phyloP scores from a whole-genome alignment of 2,888 invertebrate species.

The Eledona agricola region DNA sequence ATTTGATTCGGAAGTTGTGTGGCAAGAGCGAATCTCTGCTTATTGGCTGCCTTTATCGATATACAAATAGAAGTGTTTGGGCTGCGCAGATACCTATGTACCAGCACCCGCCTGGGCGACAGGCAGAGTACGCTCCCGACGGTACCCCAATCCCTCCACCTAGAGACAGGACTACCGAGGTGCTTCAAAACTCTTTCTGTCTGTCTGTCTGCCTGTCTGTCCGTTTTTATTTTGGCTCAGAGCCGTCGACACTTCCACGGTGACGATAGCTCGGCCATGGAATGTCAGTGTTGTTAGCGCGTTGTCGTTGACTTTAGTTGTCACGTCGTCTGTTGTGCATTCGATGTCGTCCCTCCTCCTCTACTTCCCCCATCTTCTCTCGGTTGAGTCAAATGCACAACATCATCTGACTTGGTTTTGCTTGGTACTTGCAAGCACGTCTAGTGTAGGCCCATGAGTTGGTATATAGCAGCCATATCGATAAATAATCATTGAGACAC shows the following conservation, averaged over 20 bases:
- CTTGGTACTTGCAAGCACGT: constrained; percentile 35
- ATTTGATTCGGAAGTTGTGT: constrained; percentile 25
- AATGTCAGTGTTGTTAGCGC: constrained; percentile 52
- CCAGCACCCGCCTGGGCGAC: constrained; percentile 68
- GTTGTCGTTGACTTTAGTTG: constrained; percentile 35
- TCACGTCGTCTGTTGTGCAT: constrained; percentile 28
- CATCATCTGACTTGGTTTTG: constrained; percentile 21
- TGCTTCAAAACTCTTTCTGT: constrained; percentile 65
- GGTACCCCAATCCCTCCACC: constrained; percentile 62
- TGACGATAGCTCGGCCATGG: constrained; percentile 42
- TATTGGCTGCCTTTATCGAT: constrained; percentile 34
- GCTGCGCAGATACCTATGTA: constrained; percentile 70
- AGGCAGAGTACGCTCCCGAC: constrained; percentile 62
- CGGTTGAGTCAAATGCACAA: constrained; percentile 26
- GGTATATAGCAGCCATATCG: constrained; percentile 37
- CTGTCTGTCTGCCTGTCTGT: constrained; percentile 48
- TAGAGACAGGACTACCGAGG: constrained; percentile 64
- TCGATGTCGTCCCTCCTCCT: constrained; percentile 14
- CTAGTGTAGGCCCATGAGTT: constrained; percentile 28
- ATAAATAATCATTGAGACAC: constrained; percentile 41
- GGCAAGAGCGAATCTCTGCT: constrained; percentile 29
- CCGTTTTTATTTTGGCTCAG: constrained; percentile 37
- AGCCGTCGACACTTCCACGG: constrained; percentile 29
- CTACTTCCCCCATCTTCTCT: constrained; percentile 1
- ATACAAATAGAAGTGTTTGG: constrained; percentile 58